These are phyloP conservation scores for Agonopterix alstromeriana DNA, from an alignment of 2,888 invertebrate species.

Conservation along the genomic window DNA sequence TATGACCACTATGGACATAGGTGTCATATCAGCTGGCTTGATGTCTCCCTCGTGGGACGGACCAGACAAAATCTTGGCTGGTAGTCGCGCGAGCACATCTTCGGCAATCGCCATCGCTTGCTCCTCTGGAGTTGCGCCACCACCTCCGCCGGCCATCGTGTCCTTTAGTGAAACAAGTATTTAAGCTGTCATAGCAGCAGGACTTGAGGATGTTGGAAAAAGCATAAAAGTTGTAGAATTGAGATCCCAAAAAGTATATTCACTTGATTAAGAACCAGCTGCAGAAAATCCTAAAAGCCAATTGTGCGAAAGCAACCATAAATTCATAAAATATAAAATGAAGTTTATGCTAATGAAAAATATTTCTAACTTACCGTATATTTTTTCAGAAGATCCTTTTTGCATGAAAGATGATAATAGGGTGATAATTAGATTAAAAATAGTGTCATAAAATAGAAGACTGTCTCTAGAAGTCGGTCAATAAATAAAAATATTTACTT, in stretches of 20 bases:
- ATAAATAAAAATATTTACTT: conserved; percentile 23
- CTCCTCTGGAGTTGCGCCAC: conserved; percentile 85
- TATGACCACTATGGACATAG: conserved; percentile 95
- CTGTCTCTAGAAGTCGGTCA: too few species aligned
- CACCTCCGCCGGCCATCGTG: conserved; percentile 75
- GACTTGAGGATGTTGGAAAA: background rate
- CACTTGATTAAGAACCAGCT: background rate
- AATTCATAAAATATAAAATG: too few species aligned
- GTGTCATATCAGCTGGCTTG: conserved; percentile 87
- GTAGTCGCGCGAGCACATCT: conserved; percentile 87
- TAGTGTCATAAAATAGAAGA: too few species aligned
- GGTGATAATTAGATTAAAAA: too few species aligned
- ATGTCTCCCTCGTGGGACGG: conserved; percentile 81
- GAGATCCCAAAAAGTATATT: background rate
- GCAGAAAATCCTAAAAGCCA: too few species aligned
- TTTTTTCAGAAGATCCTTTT: conserved; percentile 67
- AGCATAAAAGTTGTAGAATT: background rate
- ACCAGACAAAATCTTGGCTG: conserved; percentile 80
- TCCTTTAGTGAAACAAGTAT: conserved; percentile 60
- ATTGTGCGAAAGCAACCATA: too few species aligned
- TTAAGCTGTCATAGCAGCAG: background rate
- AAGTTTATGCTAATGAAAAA: too few species aligned
- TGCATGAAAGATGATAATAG: conserved; percentile 28
- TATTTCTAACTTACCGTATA: conserved; percentile 46
- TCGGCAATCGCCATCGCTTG: conserved; percentile 86